phyloP scores from a whole-genome alignment of 1,140 invertebrate genomes.

The Bombus waltoni region DNA sequence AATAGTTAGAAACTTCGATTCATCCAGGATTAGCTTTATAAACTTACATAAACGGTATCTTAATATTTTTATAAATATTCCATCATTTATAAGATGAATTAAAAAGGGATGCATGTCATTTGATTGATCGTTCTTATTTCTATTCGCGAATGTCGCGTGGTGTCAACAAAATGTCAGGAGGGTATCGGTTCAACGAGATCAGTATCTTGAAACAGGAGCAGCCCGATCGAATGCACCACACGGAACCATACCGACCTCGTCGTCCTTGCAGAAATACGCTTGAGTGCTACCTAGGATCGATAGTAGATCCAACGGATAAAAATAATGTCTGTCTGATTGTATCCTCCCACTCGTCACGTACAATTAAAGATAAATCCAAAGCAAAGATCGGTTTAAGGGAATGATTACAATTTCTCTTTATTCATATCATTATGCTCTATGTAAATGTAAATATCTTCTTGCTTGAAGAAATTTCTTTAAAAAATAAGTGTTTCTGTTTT shows the following conservation, averaged over 20 bases:
- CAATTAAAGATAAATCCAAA: neutral
- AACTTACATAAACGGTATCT: neutral
- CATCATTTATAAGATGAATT: neutral
- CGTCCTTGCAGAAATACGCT: constrained; percentile 38
- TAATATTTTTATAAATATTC: neutral
- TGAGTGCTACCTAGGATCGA: constrained; percentile 17
- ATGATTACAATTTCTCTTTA: neutral
- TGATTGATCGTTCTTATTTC: neutral
- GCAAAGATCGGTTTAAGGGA: constrained; percentile 26
- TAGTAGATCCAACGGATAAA: constrained; percentile 31
- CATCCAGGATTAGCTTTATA: neutral
- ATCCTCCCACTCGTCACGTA: constrained; percentile 1
- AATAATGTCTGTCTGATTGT: constrained; percentile 14
- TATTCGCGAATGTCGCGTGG: neutral
- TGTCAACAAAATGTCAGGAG: constrained; percentile 37
- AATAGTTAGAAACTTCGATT: neutral
- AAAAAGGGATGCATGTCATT: neutral
- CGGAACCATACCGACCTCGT: constrained; percentile 35
- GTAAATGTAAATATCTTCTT: neutral
- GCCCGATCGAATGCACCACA: constrained; percentile 18
- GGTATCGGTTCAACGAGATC: constrained; percentile 28
- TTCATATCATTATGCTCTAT: neutral
- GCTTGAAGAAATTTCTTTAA: neutral
- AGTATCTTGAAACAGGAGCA: constrained; percentile 26
- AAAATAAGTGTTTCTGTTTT: neutral